These are phyloP conservation scores for Lophura nycthemera DNA, from an alignment of 2,113 vertebrate species.

Conservation along the genomic window DNA sequence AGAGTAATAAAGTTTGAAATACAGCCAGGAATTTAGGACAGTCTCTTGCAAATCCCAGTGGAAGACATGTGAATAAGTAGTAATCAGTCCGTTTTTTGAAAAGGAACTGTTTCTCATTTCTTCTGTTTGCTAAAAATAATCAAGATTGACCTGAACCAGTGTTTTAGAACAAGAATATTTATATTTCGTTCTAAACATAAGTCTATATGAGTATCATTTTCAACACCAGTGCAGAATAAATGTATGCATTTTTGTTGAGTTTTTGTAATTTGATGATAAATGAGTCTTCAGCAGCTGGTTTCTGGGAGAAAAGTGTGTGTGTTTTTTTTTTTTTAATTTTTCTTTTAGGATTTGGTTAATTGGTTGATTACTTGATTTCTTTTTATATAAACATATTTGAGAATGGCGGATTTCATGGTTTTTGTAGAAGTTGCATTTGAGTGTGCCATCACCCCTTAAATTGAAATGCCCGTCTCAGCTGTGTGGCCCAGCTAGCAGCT, in stretches of 20 bases:
- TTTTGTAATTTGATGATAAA: not conserved
- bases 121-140: not conserved
- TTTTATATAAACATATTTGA: not conserved
- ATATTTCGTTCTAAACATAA: not conserved
- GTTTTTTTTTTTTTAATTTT: not conserved
- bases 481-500: rapidly evolving
- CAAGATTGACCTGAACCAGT: not conserved
- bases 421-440: not conserved
- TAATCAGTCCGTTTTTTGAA: not conserved
- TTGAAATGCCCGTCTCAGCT: not conserved
- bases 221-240: not conserved
- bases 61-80: not conserved
- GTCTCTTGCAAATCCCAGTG: not conserved
- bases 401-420: not conserved
- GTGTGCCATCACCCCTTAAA: not conserved
- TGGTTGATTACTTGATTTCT: not conserved
- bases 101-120: not conserved
- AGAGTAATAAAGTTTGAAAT: not conserved
- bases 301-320: not conserved
- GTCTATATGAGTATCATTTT: not conserved
- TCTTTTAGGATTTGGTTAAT: no score
- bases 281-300: not conserved
- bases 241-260: rapidly evolving
- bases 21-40: not conserved
- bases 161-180: not conserved